These are phyloP conservation scores for Sorex araneus DNA, from an alignment of 2,113 vertebrate species.

Conservation along the genomic window DNA sequence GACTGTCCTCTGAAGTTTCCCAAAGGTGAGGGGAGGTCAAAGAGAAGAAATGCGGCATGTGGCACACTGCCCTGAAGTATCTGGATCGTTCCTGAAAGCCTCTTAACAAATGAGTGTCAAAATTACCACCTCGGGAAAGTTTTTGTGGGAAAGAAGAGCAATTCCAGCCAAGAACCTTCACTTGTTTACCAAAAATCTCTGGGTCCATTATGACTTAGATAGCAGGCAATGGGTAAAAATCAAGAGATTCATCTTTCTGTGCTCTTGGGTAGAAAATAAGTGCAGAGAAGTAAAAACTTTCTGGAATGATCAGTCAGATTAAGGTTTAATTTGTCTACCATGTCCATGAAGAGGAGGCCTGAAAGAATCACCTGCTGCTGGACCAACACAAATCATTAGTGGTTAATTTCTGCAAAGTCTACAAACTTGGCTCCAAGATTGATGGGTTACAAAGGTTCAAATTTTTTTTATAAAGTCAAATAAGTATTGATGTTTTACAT, in stretches of 20 bases:
- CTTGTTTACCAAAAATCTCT: background rate
- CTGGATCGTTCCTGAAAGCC: background rate
- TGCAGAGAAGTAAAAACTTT: too few relatives aligned
- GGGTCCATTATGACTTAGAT: background rate
- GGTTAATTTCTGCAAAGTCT: background rate
- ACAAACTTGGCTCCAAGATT: fast-evolving
- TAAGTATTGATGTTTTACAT: background rate
- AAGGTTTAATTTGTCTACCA: fast-evolving
- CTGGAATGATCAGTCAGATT: fast-evolving
- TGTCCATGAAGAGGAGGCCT: fast-evolving
- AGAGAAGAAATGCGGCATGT: background rate
- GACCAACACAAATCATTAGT: background rate
- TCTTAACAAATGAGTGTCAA: background rate
- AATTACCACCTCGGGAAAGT: background rate
- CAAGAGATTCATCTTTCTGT: background rate
- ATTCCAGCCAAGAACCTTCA: background rate
- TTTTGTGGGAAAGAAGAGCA: background rate
- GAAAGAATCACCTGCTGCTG: background rate
- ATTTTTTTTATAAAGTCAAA: background rate
- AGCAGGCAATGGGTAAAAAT: background rate
- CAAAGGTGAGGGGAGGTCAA: background rate
- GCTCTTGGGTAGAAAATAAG: too few relatives aligned
- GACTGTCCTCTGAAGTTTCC: too few relatives aligned
- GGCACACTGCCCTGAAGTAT: too few relatives aligned
- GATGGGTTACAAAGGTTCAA: too few relatives aligned